Percentiles rank a stretch among this genome's conserved stretches.
Conservation (phyloP, 1,140 invertebrate genomes). For the Brachionus manjavacas region DNA sequence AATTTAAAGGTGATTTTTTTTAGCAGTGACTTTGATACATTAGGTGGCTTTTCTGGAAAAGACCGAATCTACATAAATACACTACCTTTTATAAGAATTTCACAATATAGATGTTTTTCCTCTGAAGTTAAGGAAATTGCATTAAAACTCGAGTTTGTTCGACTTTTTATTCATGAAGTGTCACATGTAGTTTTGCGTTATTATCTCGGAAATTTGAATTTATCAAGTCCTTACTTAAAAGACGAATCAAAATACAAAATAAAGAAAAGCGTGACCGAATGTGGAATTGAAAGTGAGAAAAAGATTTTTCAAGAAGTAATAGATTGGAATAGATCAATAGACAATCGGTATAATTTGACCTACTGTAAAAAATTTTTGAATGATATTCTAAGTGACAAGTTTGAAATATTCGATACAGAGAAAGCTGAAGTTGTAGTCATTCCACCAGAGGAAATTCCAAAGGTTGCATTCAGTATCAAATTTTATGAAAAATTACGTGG, state of each 20-base stretch:
- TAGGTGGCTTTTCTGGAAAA: neutral
- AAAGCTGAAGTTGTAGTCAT: neutral
- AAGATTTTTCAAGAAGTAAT: neutral
- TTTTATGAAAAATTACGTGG: neutral
- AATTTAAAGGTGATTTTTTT: conserved; percentile 6
- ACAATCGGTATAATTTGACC: neutral
- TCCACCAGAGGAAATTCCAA: neutral
- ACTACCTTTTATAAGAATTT: neutral
- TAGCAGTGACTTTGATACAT: neutral
- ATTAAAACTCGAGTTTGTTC: neutral
- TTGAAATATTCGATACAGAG: neutral
- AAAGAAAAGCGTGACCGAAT: neutral
- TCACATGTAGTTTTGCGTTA: neutral
- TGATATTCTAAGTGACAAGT: neutral
- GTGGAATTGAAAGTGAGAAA: conserved; percentile 3
- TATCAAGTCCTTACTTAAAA: neutral
- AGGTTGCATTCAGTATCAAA: neutral
- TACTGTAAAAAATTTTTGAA: conserved; percentile 1
- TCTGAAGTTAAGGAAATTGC: neutral
- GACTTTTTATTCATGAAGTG: neutral
- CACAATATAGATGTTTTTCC: neutral
- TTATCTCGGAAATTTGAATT: neutral
- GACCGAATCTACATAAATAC: conserved; percentile 10
- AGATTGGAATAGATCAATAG: neutral
- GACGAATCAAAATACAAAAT: neutral